phyloP scores from a whole-genome alignment of 2,113 vertebrate species.

The Procavia capensis region DNA sequence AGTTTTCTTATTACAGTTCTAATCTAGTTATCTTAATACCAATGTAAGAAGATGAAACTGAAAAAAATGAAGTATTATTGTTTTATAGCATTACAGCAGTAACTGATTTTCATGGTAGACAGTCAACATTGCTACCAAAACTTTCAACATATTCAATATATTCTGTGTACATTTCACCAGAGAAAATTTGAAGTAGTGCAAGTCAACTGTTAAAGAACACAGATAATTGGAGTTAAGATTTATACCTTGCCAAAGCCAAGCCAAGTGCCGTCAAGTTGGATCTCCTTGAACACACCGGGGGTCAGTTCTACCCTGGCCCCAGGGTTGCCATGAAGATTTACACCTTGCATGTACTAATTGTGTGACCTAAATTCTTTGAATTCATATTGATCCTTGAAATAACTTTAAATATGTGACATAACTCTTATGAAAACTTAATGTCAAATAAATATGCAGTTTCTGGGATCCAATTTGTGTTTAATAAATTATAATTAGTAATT shows the following conservation, averaged over 20 bases:
- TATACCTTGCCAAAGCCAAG: too few species aligned
- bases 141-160: not conserved
- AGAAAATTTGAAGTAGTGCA: not conserved
- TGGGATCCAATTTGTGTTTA: not conserved
- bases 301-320: too few species aligned
- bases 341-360: not conserved
- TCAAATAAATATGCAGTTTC: not conserved
- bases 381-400: not conserved
- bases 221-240: not conserved
- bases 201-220: not conserved
- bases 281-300: too few species aligned
- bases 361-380: not conserved
- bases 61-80: not conserved
- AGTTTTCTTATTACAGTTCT: constrained; percentile 31
- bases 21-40: not conserved
- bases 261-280: too few species aligned
- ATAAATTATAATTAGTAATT: not conserved
- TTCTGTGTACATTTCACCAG: not conserved
- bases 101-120: not conserved
- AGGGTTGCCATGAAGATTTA: too few species aligned
- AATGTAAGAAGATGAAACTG: not conserved
- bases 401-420: not conserved
- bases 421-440: not conserved
- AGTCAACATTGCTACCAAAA: not conserved
- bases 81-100: not conserved